Conservation (phyloP, 2,797 vertebrate species). For the Zalophus californianus region DNA sequence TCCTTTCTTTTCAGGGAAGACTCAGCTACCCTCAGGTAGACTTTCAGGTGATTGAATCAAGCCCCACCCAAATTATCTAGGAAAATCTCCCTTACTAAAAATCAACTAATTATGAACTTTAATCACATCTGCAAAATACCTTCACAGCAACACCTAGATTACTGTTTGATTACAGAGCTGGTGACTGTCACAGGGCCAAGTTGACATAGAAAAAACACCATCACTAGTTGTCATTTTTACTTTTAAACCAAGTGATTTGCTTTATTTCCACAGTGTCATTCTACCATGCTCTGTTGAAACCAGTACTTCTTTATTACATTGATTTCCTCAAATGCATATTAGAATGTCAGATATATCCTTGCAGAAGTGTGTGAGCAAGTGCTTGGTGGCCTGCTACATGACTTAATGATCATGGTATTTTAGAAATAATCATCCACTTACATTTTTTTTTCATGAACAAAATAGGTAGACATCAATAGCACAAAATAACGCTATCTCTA, state of each 20-base stretch:
- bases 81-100: not conserved
- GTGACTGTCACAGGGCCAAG: accelerated
- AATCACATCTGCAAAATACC: not conserved
- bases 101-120: not conserved
- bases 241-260: not conserved
- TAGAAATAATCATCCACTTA: not conserved
- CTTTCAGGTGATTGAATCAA: not conserved
- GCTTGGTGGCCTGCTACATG: not conserved
- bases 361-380: not conserved
- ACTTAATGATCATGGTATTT: not conserved
- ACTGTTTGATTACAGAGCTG: not conserved
- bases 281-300: not conserved
- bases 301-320: not conserved
- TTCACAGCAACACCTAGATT: not conserved
- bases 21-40: not conserved
- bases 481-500: not conserved
- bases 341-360: not conserved
- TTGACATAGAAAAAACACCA: not conserved
- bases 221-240: not conserved
- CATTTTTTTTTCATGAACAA: not conserved
- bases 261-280: not conserved
- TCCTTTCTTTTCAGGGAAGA: not conserved
- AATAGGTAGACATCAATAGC: not conserved
- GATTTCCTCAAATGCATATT: not conserved
- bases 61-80: not conserved